Evolutionary conservation across 2,113 vertebrate genomes (phyloP).

Genomic region (Microtus richardsoni): DNA sequence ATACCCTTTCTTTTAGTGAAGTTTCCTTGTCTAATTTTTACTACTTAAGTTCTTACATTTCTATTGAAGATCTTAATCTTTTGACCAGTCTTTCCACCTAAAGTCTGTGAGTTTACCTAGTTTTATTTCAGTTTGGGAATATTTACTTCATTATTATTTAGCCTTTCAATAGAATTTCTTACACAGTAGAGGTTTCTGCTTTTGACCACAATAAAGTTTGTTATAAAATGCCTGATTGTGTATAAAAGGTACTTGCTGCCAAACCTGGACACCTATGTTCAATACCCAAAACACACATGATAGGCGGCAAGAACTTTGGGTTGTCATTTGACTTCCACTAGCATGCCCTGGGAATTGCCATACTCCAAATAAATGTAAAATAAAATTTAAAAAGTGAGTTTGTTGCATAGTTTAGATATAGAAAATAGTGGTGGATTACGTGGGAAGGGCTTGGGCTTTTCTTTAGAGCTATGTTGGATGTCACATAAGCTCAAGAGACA

Average conservation of each 20-base stretch:
- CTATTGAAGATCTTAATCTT: constrained; percentile 17
- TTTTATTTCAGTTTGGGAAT: not conserved
- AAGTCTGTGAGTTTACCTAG: not conserved
- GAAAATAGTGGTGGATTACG: not conserved
- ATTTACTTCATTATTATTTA: constrained; percentile 28
- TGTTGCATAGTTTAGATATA: not conserved
- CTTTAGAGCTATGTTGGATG: not conserved
- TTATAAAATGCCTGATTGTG: not conserved
- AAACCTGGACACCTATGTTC: not conserved
- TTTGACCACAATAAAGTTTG: not conserved
- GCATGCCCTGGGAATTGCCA: not conserved
- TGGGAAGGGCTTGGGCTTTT: not conserved
- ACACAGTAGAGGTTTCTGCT: not conserved
- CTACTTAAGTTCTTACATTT: not conserved
- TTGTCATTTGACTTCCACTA: not conserved
- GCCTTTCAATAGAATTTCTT: constrained; percentile 26
- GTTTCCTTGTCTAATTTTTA: not conserved
- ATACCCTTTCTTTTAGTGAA: constrained; percentile 31
- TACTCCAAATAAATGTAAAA: not conserved
- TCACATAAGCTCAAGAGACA: not conserved
- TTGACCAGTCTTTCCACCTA: not conserved
- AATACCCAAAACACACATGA: not conserved
- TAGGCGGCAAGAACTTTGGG: too few relatives aligned
- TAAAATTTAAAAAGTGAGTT: not conserved
- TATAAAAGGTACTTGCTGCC: not conserved